Base-by-base conservation (phyloP, 2,888 invertebrate genomes). In the Drosophila falleni region DNA sequence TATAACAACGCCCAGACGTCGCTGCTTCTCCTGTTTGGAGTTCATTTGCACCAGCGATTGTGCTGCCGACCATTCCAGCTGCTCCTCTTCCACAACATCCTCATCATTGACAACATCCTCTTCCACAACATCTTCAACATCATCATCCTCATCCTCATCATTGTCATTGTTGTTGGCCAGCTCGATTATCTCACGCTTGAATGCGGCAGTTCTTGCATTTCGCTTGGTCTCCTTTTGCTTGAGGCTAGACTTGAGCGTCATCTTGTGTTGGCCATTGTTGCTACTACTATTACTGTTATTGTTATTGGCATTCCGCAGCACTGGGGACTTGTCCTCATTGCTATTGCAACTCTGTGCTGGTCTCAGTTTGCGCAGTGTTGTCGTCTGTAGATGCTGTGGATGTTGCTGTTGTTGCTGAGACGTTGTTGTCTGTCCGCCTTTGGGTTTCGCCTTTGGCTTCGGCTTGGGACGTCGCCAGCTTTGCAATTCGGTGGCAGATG, bases 11-110 rank as follows among this genome's bases (percentile, higher is more conserved):
- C 59, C 77, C 50, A 77, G 55, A 31, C 83, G 67, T 9, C 91
- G 86, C 53, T 83, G 87, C 44, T 90, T 91, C 44, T 91, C 91
- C 73, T 86, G 86, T 78, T 92, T 92, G 61, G 89, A 89, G 83
- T 91, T 92, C 90, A 92, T 91, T 86, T 92, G 91, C 62, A 92
- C 92, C 63, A 92, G 73, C 54, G 92, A 92, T 69, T 92, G 92
- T 55, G 92, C 92, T 39, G 92, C 92, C 42, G 91, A 91, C 92
- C 92, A 92, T 73, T 92, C 92, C 65, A 92, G 78, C 46, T 78
- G 83, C 41, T 80, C 19, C 19, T 19, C 19, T 19, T 77, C 47
- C 29, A 29, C 41, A 37, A 29, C 19, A 16, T 59, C 80, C 67
- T 33, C 19, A 16, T 59, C 80, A 69, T 71, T 31, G 11, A 19